Percentiles rank a stretch among this genome's conserved stretches.
These are phyloP conservation scores for Mandrillus leucophaeus DNA, from an alignment of 2,113 vertebrate genomes.

Conservation along the genomic window DNA sequence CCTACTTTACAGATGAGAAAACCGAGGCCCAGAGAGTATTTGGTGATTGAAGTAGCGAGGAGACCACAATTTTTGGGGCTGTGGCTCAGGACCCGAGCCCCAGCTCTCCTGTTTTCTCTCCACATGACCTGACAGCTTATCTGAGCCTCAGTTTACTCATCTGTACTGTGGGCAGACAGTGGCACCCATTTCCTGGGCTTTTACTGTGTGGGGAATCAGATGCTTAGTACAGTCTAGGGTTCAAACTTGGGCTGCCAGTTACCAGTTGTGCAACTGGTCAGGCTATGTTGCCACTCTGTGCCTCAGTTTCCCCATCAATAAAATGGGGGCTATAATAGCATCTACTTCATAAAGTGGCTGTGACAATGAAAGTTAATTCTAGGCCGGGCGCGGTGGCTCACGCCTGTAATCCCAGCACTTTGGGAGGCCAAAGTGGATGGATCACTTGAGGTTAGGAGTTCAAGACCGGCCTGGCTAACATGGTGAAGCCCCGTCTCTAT, in stretches of 20 bases:
- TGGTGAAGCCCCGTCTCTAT: no score
- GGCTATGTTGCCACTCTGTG: accelerated
- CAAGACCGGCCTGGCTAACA: no score
- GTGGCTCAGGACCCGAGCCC: background rate
- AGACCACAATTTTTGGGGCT: background rate
- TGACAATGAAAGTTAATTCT: background rate
- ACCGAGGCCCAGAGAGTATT: background rate
- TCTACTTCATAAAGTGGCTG: background rate
- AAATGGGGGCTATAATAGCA: background rate
- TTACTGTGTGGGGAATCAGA: accelerated
- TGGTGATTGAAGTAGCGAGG: background rate
- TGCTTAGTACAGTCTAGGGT: background rate
- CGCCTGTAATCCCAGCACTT: no score
- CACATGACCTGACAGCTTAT: background rate
- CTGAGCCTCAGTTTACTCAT: background rate
- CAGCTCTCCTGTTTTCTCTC: background rate
- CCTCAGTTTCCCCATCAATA: background rate
- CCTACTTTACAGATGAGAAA: background rate
- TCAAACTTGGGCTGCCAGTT: background rate
- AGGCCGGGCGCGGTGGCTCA: no score
- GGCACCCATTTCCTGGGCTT: no score
- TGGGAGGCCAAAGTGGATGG: no score
- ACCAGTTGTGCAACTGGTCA: background rate
- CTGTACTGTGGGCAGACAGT: background rate
- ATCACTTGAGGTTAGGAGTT: no score